Evolutionary conservation across 1,140 invertebrate species (phyloP), one percentile per base, ranked within the genome.

Genomic region (Macrobrachium nipponense): DNA sequence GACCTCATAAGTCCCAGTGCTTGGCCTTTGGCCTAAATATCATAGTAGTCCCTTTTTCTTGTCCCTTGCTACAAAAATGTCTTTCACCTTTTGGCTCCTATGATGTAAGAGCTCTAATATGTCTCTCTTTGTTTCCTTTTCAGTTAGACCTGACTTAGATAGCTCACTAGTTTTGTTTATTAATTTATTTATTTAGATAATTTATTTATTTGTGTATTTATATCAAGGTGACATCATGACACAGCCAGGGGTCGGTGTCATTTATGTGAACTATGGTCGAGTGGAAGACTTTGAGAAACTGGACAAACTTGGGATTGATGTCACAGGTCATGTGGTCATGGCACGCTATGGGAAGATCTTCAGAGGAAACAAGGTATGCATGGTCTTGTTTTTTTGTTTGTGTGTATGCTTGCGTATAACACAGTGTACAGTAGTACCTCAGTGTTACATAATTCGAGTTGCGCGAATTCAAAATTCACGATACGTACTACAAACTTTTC

Each of bases 261-360:
- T 93, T 15, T 93, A 93, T 89, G 92, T 90, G 36, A 92, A 93
- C 89, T 93, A 92, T 89, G 93, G 92, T 27, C 90, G 91, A 43
- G 89, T 89, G 43, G 90, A 91, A 51, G 93, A 93, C 90, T 93
- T 92, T 89, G 91, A 91, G 0, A 76, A 87, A 17, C 83, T 93
- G 20, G 76, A 89, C 73, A 82, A 89, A 44, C 79, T 90, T 17
- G 87, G 88, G 15, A 89, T 93, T 51, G 85, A 90, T 27, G 89
- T 93, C 5, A 90, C 89, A 6, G 91, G 91, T 1, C 90, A 89
- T 79, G 91, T 93, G 80, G 90, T 92, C 10, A 89, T 93, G 11
- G 90, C 92, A n/a, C 70, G 88, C n/a, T 89, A 89, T 23, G 93
- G 93, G 11, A 91, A 90, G 59, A 91, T 92, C 20, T 93, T 93